Evolutionary conservation across 30 jellyfish, hydroid and myxozoan genomes (phyloP), one percentile per base, ranked within the genome.

Genomic region (Mastigias papua): DNA sequence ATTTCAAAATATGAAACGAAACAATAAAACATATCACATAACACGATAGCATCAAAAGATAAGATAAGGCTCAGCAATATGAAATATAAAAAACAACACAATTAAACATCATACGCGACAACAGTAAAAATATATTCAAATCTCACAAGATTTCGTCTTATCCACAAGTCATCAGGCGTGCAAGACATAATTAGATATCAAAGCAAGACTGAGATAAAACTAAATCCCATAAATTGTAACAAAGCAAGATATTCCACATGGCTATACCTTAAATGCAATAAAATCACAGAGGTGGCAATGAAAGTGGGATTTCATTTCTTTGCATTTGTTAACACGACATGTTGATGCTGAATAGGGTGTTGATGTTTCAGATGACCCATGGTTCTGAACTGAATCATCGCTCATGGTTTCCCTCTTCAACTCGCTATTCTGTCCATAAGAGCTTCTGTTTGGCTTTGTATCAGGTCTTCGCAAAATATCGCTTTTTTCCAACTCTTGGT

Each of bases 221-320:
- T n/a, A 42, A 42, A 42, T 20, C 25, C 10, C 25, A 20, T 13
- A 68, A 0, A 15, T 9, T 13, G 34, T 17, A 28, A 26, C 30
- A 72, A 72, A 32, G n/a, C 0, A 42, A 74, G 35, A 46, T 16
- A 13, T 29, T 26, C 0, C 21, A 30, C 2, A 17, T 21, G 7
- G 20, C 34, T 20, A 21, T 57, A 85, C 94, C 94, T 85, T 85
- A 28, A 48, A 58, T 21, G 94, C 46, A 70, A 71, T 19, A 72
- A 85, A 85, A 35, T 85, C 94, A 73, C 94, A 85, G 1, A 85
- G 67, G 48, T 72, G 85, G 87, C 94, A 85, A 30, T 85, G 94
- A 61, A 85, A 85, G 69, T 85, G 94, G 22, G 64, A 19, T 31
- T 51, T 69, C 19, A 29, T 37, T 25, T 69, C 93, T 26, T 34